Conservation (phyloP, 37 sponge, comb jelly and placozoan species). For the Oopsacas minuta region DNA sequence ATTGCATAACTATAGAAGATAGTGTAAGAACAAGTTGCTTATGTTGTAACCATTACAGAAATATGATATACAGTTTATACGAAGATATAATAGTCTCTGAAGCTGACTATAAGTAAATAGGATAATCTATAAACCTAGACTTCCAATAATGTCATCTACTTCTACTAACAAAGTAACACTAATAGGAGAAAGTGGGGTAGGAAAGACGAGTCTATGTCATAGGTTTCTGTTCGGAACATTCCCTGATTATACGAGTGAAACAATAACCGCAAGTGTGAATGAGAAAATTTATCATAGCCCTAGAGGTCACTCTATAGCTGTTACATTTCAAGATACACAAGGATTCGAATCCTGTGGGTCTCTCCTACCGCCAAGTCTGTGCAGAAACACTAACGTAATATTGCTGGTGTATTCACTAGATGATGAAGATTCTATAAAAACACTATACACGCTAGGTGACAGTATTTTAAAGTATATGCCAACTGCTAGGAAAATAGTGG, state of each 20-base stretch:
- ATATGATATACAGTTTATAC: too few species aligned
- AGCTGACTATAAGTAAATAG: too few species aligned
- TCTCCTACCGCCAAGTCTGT: neutral
- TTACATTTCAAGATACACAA: neutral
- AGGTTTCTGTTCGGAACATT: neutral
- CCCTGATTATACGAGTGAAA: neutral
- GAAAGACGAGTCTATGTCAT: neutral
- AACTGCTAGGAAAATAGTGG: neutral
- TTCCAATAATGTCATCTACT: too few species aligned
- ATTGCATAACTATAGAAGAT: too few species aligned
- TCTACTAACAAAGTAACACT: neutral
- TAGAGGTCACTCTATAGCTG: neutral
- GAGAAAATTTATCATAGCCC: neutral
- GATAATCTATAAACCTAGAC: too few species aligned
- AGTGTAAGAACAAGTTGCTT: too few species aligned
- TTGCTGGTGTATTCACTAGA: neutral
- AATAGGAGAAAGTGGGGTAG: neutral
- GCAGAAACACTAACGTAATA: neutral
- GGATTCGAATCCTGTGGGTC: slow-evolving; percentile 8
- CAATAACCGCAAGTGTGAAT: neutral
- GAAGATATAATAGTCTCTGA: too few species aligned
- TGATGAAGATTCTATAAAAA: neutral
- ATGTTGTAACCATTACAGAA: too few species aligned
- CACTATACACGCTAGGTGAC: neutral
- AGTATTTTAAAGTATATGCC: neutral